Evolutionary conservation across 2,888 invertebrate species (phyloP).

Genomic region (Spodoptera exigua): DNA sequence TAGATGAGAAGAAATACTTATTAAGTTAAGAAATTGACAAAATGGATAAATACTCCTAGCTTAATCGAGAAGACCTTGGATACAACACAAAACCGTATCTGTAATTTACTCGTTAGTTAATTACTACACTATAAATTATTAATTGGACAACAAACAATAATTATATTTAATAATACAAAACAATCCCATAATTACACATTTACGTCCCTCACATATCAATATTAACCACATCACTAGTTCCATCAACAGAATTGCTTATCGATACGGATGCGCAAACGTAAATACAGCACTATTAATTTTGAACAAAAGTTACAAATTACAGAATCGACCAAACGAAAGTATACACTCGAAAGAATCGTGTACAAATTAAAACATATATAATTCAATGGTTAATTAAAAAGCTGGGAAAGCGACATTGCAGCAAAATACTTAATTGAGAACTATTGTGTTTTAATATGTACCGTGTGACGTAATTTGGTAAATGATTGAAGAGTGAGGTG

Average conservation of each 20-base stretch:
- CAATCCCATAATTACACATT: not conserved
- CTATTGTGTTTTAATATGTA: conserved; percentile 62
- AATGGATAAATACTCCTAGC: no score
- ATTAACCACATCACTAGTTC: conserved; percentile 37
- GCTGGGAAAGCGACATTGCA: conserved; percentile 43
- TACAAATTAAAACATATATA: conserved; percentile 58
- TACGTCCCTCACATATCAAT: conserved; percentile 20
- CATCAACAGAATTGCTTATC: conserved; percentile 44
- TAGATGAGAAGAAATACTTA: no score
- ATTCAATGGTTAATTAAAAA: conserved; percentile 64
- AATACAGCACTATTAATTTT: conserved; percentile 45
- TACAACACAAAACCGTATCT: not conserved
- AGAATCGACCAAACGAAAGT: conserved; percentile 52
- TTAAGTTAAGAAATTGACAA: no score
- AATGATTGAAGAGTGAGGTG: conserved; percentile 53
- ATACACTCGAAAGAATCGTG: conserved; percentile 38
- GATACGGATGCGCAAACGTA: conserved; percentile 26
- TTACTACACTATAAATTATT: conserved; percentile 2
- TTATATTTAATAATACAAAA: conserved; percentile 15
- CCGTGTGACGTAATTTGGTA: conserved; percentile 55
- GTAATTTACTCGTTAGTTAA: not conserved
- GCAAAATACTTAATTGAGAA: conserved; percentile 60
- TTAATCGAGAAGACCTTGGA: no score
- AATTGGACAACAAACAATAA: conserved; percentile 6
- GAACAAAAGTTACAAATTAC: conserved; percentile 57